A percentile compares a stretch with the other conserved stretches of the same genome.
phyloP scores from a whole-genome alignment of 1,140 invertebrate genomes.

The Drosophila murphyi region DNA sequence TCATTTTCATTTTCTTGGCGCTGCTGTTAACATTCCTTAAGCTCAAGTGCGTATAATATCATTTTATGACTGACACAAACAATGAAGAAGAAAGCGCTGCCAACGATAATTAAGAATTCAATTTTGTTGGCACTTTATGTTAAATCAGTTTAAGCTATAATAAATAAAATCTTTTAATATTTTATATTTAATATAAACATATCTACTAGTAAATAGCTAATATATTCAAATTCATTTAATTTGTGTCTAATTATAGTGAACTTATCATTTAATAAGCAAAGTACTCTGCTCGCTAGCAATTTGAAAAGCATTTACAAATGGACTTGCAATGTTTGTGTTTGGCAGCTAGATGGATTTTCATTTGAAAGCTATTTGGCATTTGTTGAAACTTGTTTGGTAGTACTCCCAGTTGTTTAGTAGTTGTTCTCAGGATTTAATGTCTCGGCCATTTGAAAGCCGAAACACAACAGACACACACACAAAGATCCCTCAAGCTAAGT shows the following conservation, averaged over 20 bases:
- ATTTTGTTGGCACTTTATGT: conserved; percentile 56
- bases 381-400: too few relatives aligned
- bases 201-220: not conserved
- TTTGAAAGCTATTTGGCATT: not conserved
- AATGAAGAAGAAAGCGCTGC: conserved; percentile 13
- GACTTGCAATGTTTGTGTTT: too few relatives aligned
- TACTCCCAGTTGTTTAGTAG: too few relatives aligned
- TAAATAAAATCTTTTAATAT: too few relatives aligned
- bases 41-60: conserved; percentile 68
- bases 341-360: not conserved
- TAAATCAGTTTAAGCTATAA: conserved; percentile 53
- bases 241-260: too few relatives aligned
- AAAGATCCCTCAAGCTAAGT: conserved; percentile 49
- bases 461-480: conserved; percentile 17
- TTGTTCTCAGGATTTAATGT: conserved; percentile 29
- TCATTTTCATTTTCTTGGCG: conserved; percentile 3
- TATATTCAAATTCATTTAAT: not conserved
- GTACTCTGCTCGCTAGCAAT: too few relatives aligned
- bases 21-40: conserved; percentile 49
- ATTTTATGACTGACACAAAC: conserved; percentile 57
- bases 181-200: too few relatives aligned
- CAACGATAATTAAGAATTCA: conserved; percentile 71
- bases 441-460: conserved; percentile 47
- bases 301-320: too few relatives aligned
- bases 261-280: too few relatives aligned